A percentile compares a stretch with the other conserved stretches of the same genome.
Evolutionary conservation across 2,797 vertebrate species (phyloP).

Genomic region (Enteromius thamalakanensis): DNA sequence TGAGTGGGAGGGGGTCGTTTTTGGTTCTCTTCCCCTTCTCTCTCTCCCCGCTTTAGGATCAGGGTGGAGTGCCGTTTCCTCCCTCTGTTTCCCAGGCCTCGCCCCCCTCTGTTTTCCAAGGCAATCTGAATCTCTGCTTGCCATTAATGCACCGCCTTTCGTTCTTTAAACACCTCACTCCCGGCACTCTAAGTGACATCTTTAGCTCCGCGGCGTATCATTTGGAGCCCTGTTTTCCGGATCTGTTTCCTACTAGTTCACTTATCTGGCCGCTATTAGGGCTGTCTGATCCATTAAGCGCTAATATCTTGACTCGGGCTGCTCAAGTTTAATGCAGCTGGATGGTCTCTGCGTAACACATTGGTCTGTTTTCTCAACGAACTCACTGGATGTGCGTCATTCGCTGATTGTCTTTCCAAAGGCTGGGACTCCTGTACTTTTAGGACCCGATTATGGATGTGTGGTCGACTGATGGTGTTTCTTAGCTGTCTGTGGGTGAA

Average conservation of each 20-base stretch:
- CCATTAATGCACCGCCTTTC: constrained; percentile 41
- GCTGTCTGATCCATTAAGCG: constrained; percentile 47
- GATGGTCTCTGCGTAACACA: constrained; percentile 43
- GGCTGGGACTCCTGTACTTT: constrained; percentile 5
- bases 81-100: constrained; percentile 75
- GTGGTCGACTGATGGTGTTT: constrained; percentile 27
- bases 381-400: constrained; percentile 36
- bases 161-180: constrained; percentile 38
- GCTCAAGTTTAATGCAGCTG: constrained; percentile 46
- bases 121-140: constrained; percentile 40
- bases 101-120: constrained; percentile 44
- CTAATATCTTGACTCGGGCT: constrained; percentile 34
- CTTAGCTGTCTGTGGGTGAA: neutral
- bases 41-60: constrained; percentile 66
- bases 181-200: constrained; percentile 10
- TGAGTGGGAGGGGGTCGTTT: constrained; percentile 72
- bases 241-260: constrained; percentile 37
- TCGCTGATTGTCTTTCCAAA: constrained; percentile 40
- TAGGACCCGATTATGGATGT: constrained; percentile 33
- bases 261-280: constrained; percentile 23
- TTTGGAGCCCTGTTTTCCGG: constrained; percentile 19
- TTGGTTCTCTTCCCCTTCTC: constrained; percentile 65
- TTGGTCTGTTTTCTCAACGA: constrained; percentile 37
- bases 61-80: constrained; percentile 81
- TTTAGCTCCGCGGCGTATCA: constrained; percentile 29